A percentile compares a stretch with the other conserved stretches of the same genome.
Evolutionary conservation across 2,113 vertebrate genomes (phyloP).

Genomic region (Xyliphius kryptos): DNA sequence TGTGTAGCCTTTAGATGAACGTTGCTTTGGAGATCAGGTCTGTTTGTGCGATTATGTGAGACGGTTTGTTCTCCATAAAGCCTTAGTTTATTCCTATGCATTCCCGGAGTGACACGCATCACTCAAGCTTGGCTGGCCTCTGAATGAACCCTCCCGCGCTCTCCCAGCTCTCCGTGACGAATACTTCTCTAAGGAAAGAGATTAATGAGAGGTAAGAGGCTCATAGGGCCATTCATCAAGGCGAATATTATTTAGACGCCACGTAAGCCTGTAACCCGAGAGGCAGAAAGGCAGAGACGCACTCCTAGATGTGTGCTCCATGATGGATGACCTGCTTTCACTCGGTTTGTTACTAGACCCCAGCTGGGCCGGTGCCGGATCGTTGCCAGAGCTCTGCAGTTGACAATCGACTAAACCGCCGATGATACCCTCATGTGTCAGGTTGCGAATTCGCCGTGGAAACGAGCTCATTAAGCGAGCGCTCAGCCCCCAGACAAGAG

Average conservation of each 20-base stretch:
- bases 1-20: conserved; percentile 20
- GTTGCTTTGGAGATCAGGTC: background rate
- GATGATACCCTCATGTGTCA: conserved; percentile 5
- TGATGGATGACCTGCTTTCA: too few species aligned
- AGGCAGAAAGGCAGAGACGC: too few species aligned
- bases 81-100: conserved; percentile 51
- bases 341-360: too few species aligned
- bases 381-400: conserved; percentile 52
- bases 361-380: conserved; percentile 63
- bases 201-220: conserved; percentile 97
- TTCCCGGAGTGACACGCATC: conserved; percentile 79
- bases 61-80: conserved; percentile 39
- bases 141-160: conserved; percentile 89
- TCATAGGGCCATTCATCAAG: conserved; percentile 96
- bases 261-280: too few species aligned
- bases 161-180: conserved; percentile 94
- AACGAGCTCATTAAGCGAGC: conserved; percentile 33
- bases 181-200: conserved; percentile 98
- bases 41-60: conserved; percentile 6
- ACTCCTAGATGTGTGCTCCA: too few species aligned
- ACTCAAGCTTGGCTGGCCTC: conserved; percentile 78
- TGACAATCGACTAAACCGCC: conserved; percentile 10
- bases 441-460: conserved; percentile 24
- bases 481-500: conserved; percentile 16
- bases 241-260: conserved; percentile 69